These are phyloP conservation scores for Habroteleia sp. DNA, from an alignment of 2,888 invertebrate species.

Conservation along the genomic window DNA sequence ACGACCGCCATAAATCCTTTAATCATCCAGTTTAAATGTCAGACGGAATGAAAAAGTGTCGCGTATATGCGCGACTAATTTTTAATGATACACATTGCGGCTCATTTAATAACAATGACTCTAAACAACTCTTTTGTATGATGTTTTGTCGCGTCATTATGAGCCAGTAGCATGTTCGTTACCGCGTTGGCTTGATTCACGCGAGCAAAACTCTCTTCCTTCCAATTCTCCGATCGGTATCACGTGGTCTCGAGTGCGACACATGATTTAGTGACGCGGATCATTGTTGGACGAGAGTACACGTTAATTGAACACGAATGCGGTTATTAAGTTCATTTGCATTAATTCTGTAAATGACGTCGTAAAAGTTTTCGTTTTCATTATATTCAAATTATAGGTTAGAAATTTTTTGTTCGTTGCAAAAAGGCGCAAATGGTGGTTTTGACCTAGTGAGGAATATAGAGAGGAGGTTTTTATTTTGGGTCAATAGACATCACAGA, in stretches of 20 bases:
- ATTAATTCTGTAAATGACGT: too few relatives aligned
- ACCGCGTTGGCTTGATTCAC: neutral
- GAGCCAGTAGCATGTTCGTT: neutral
- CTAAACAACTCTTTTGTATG: slow-evolving; percentile 8
- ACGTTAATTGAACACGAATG: neutral
- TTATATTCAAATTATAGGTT: too few relatives aligned
- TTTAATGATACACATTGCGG: slow-evolving; percentile 24
- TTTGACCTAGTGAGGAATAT: too few relatives aligned
- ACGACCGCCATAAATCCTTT: slow-evolving; percentile 26
- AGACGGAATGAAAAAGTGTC: slow-evolving; percentile 26
- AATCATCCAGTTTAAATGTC: slow-evolving; percentile 34
- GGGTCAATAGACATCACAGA: too few relatives aligned
- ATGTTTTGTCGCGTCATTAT: slow-evolving; percentile 14
- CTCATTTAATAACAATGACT: slow-evolving; percentile 13
- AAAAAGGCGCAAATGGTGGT: too few relatives aligned
- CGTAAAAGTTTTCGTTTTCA: too few relatives aligned
- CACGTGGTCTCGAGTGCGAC: neutral
- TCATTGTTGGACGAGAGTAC: neutral
- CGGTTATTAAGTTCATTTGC: neutral
- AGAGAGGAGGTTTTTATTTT: too few relatives aligned
- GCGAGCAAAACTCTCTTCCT: neutral
- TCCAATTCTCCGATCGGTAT: neutral
- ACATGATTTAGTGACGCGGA: slow-evolving; percentile 9
- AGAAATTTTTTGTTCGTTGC: too few relatives aligned
- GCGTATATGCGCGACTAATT: slow-evolving; percentile 24